Conservation (phyloP, 2,113 vertebrate genomes). For the Cichladusa arquata region DNA sequence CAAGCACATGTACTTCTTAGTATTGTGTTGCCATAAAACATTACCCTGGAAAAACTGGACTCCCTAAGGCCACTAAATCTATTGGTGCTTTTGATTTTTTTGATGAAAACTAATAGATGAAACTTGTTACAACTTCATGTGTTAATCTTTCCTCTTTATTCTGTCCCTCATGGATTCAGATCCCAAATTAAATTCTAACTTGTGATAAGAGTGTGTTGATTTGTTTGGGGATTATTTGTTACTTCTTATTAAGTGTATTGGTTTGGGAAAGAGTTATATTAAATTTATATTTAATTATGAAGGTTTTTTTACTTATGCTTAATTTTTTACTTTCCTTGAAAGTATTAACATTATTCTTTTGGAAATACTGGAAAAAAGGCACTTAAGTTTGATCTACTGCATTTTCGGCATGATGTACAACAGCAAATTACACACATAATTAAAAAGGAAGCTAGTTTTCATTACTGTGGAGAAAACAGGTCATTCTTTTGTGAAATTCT, state of each 20-base stretch:
- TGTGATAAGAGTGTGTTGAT: neutral
- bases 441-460: neutral
- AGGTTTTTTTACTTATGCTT: neutral
- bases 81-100: constrained; percentile 28
- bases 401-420: neutral
- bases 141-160: constrained; percentile 7
- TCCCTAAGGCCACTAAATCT: neutral
- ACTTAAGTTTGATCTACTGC: neutral
- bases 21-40: neutral
- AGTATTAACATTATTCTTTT: neutral
- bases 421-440: neutral
- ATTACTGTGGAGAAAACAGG: neutral
- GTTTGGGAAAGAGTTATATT: neutral
- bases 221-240: neutral
- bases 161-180: neutral
- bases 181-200: neutral
- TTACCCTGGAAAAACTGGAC: constrained; percentile 15
- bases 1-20: neutral
- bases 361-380: neutral
- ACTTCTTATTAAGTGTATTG: neutral
- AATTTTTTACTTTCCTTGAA: no score
- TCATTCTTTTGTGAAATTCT: neutral
- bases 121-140: neutral
- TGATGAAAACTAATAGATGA: constrained; percentile 9
- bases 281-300: constrained; percentile 3